Evolutionary conservation across 1,140 invertebrate species (phyloP).

Genomic region (Procambarus clarkii): DNA sequence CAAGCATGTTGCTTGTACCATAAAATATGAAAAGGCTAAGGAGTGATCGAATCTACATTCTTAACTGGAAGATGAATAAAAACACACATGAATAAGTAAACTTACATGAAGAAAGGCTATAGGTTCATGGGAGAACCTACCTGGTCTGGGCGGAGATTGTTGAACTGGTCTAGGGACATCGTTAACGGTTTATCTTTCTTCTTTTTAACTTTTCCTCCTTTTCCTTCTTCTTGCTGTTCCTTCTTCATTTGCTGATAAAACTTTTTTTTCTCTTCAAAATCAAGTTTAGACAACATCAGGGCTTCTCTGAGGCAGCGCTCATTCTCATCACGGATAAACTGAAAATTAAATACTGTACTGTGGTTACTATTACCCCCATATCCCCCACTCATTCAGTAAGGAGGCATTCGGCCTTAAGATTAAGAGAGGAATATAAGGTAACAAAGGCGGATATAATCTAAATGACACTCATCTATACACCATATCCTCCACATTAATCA

Average conservation of each 20-base stretch:
- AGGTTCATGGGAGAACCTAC: too few species aligned
- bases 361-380: too few species aligned
- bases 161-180: constrained; percentile 83
- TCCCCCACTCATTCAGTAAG: too few species aligned
- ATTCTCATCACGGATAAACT: constrained; percentile 81
- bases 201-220: constrained; percentile 76
- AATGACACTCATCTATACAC: background rate
- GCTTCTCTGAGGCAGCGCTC: constrained; percentile 83
- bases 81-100: too few species aligned
- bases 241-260: constrained; percentile 77
- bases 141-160: constrained; percentile 75
- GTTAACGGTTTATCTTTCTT: constrained; percentile 80
- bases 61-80: too few species aligned
- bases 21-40: too few species aligned
- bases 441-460: background rate
- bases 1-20: too few species aligned
- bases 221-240: constrained; percentile 70
- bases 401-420: too few species aligned
- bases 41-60: too few species aligned
- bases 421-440: too few species aligned
- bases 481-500: background rate
- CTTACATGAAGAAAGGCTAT: too few species aligned
- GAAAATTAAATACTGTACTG: constrained; percentile 5
- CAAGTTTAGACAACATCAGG: constrained; percentile 82
- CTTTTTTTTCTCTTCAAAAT: constrained; percentile 82